Percentiles rank a stretch among this genome's conserved stretches.
phyloP scores from a whole-genome alignment of 2,797 vertebrate species.

The Tapirus indicus region DNA sequence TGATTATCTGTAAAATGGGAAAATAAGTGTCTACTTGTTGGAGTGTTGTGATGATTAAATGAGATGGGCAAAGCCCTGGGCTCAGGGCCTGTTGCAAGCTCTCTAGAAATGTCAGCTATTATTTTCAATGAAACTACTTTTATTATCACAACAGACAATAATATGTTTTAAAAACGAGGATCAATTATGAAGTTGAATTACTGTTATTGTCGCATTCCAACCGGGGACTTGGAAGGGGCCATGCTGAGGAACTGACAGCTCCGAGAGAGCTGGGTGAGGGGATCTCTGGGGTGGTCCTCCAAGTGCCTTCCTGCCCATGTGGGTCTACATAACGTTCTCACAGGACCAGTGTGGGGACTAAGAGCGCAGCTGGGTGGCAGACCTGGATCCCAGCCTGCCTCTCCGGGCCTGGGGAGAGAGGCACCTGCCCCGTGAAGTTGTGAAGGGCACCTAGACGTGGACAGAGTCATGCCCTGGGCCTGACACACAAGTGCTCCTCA shows the following conservation, averaged over 20 bases:
- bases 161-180: conserved; percentile 18
- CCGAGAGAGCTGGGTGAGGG: not conserved
- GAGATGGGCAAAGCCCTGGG: not conserved
- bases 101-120: not conserved
- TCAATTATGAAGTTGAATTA: not conserved
- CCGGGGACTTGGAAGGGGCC: not conserved
- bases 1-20: not conserved
- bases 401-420: not conserved
- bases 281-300: not conserved
- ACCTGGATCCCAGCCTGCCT: not conserved
- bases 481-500: not conserved
- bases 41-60: not conserved
- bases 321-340: not conserved
- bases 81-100: not conserved
- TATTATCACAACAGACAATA: not conserved
- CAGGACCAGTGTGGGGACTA: not conserved
- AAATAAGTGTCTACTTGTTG: not conserved
- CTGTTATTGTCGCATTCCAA: not conserved
- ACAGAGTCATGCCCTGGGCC: not conserved
- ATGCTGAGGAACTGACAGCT: not conserved
- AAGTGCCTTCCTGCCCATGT: not conserved
- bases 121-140: conserved; percentile 23
- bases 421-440: not conserved
- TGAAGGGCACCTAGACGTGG: not conserved
- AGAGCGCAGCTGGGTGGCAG: not conserved